Evolutionary conservation across 2,888 invertebrate species (phyloP).

Genomic region (Drosophila neoperkinsi): DNA sequence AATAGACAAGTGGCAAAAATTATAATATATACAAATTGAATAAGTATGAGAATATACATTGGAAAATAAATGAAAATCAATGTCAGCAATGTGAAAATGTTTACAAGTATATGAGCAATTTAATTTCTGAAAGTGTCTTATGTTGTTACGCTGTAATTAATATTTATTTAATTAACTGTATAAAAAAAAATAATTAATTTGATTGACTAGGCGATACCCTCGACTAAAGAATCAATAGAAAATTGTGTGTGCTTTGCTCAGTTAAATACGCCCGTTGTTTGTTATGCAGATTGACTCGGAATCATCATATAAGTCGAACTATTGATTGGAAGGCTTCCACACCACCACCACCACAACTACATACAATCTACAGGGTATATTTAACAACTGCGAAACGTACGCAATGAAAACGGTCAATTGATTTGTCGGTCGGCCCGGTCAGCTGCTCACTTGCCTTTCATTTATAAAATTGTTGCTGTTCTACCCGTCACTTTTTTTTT

Average conservation of each 20-base stretch:
- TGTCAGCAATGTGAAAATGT: conserved; percentile 34
- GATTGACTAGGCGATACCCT: conserved; percentile 22
- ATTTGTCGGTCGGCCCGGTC: conserved; percentile 55
- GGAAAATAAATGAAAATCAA: conserved; percentile 41
- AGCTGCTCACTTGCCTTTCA: conserved; percentile 43
- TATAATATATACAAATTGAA: conserved; percentile 7
- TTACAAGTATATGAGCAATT: conserved; percentile 16
- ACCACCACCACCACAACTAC: too few relatives aligned
- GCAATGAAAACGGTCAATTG: conserved; percentile 58
- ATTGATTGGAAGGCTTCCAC: neutral
- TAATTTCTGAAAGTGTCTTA: conserved; percentile 15
- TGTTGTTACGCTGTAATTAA: conserved; percentile 28
- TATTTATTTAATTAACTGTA: conserved; percentile 24
- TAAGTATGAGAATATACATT: conserved; percentile 18
- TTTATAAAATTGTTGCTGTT: conserved; percentile 26
- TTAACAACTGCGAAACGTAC: conserved; percentile 23
- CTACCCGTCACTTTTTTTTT: conserved; percentile 45
- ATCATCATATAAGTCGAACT: neutral
- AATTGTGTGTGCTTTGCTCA: neutral
- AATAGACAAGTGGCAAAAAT: conserved; percentile 52
- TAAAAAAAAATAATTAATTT: conserved; percentile 11
- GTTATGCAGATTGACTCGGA: neutral
- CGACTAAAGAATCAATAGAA: too few relatives aligned
- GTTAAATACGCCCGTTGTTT: neutral
- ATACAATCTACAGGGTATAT: conserved; percentile 24